A percentile compares a stretch with the other conserved stretches of the same genome.
phyloP scores from a whole-genome alignment of 2,888 invertebrate species.

The Fissipunctia ypsillon region DNA sequence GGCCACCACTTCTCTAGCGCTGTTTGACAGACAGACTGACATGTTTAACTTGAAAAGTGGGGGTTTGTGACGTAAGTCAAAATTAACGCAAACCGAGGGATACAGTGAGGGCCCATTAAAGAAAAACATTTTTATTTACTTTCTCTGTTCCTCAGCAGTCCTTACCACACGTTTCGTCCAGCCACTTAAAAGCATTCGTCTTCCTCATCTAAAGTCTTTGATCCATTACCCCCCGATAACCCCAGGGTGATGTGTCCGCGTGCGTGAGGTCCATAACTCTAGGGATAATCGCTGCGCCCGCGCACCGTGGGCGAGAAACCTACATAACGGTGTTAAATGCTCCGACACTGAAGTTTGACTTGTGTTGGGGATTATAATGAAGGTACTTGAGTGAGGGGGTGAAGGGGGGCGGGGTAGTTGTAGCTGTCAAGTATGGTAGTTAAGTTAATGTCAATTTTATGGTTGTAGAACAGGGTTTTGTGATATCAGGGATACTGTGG shows the following conservation, averaged over 20 bases:
- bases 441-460: conserved; percentile 3
- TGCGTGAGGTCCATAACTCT: conserved; percentile 76
- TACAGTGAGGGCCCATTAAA: no score
- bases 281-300: conserved; percentile 69
- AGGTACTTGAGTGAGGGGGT: background rate
- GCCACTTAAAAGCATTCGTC: conserved; percentile 5
- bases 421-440: background rate
- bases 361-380: conserved; percentile 49
- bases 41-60: no score
- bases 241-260: conserved; percentile 67
- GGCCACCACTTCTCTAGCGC: no score
- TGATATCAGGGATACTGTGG: background rate
- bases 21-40: no score
- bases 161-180: background rate
- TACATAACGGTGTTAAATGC: conserved; percentile 71
- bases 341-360: conserved; percentile 58
- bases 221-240: conserved; percentile 54
- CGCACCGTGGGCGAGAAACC: conserved; percentile 74
- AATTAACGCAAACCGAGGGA: no score
- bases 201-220: conserved; percentile 4
- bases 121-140: no score
- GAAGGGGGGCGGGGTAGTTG: background rate
- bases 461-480: background rate
- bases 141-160: no score
- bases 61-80: no score